Conservation (phyloP, 2,797 vertebrate genomes). For the Tokudaia tokunoshimensis region DNA sequence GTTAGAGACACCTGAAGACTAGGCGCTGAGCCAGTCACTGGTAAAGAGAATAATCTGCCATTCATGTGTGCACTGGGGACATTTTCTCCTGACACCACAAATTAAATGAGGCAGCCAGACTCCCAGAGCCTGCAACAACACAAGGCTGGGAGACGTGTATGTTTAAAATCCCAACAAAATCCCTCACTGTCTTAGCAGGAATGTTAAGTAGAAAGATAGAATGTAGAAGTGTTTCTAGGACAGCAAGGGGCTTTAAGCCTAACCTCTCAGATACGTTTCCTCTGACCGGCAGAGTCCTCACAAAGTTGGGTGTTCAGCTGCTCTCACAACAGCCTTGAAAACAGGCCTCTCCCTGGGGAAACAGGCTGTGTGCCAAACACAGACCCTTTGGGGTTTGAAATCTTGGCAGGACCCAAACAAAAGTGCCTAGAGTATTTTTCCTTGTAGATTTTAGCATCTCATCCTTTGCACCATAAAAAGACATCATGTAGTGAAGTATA, state of each 20-base stretch:
- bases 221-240: neutral
- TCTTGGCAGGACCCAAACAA: conserved; percentile 46
- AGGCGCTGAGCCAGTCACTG: conserved; percentile 66
- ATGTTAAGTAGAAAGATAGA: conserved; percentile 26
- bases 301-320: neutral
- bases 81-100: conserved; percentile 73
- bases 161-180: conserved; percentile 64
- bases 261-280: neutral
- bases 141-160: neutral
- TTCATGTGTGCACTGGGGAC: conserved; percentile 71
- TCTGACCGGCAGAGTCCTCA: conserved; percentile 6
- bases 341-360: conserved; percentile 46
- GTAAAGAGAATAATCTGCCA: conserved; percentile 78
- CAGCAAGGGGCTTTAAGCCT: neutral
- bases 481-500: neutral
- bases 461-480: neutral
- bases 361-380: conserved; percentile 40
- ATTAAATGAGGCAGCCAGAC: conserved; percentile 77
- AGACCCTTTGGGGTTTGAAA: conserved; percentile 38
- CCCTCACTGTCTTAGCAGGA: neutral
- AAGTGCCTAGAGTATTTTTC: conserved; percentile 41
- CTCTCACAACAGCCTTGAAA: conserved; percentile 52
- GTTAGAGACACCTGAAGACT: conserved; percentile 62
- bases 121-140: conserved; percentile 39
- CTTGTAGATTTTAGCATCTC: neutral